Evolutionary conservation across 2,113 vertebrate genomes (phyloP).

Genomic region (Orcinus orca): DNA sequence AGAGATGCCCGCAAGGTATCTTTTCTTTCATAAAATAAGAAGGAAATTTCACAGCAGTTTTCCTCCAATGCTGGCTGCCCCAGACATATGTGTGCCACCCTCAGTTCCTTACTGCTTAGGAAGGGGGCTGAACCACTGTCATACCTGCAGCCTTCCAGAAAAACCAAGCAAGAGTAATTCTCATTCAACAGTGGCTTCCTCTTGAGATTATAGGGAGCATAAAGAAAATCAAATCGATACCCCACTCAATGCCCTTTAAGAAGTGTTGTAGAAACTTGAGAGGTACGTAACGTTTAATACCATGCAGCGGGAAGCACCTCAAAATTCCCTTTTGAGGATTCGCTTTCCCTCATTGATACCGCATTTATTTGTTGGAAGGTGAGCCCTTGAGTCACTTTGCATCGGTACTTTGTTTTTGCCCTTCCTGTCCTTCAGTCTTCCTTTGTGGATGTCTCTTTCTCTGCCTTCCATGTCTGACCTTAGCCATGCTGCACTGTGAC

Average conservation of each 20-base stretch:
- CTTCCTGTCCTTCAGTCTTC: neutral
- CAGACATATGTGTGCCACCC: rapidly evolving
- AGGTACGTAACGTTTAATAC: neutral
- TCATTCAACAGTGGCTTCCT: neutral
- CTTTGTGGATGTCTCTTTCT: neutral
- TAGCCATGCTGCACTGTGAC: neutral
- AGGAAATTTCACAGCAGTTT: neutral
- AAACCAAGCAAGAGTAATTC: neutral
- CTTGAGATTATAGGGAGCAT: neutral
- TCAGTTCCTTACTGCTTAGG: neutral
- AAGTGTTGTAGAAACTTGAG: neutral
- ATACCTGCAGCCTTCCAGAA: rapidly evolving
- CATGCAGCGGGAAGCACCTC: neutral
- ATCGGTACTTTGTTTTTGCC: neutral
- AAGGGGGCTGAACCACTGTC: neutral
- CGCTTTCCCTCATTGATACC: no score
- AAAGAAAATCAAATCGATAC: neutral
- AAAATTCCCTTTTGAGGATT: neutral
- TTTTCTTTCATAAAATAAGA: neutral
- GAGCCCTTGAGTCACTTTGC: neutral
- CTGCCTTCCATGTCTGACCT: neutral
- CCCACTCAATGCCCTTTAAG: neutral
- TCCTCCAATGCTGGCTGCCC: neutral
- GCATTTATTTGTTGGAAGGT: neutral
- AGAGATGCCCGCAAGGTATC: neutral